Evolutionary conservation across 1,140 invertebrate species (phyloP).

Genomic region (Calosoma granatense): DNA sequence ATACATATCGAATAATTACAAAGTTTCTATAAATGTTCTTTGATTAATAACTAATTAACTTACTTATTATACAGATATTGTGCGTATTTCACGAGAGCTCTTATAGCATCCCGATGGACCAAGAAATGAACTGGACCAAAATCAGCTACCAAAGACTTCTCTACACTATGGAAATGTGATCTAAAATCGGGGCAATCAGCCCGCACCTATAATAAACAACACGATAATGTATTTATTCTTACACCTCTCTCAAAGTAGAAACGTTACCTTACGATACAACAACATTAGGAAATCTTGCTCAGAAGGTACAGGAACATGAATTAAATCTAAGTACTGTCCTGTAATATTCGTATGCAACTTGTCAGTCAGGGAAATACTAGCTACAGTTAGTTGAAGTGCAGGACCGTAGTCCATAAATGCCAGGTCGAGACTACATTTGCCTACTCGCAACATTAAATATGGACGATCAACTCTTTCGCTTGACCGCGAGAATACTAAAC

Average conservation of each 20-base stretch:
- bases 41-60: slow-evolving; percentile 18
- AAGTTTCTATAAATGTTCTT: neutral
- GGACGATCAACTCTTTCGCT: slow-evolving; percentile 56
- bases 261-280: slow-evolving; percentile 61
- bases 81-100: slow-evolving; percentile 55
- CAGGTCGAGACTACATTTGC: slow-evolving; percentile 58
- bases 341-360: slow-evolving; percentile 63
- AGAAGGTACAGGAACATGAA: slow-evolving; percentile 46
- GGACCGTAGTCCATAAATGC: slow-evolving; percentile 72
- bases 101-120: slow-evolving; percentile 61
- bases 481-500: slow-evolving; percentile 42
- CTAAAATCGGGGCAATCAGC: slow-evolving; percentile 76
- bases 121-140: slow-evolving; percentile 50
- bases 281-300: slow-evolving; percentile 56
- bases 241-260: slow-evolving; percentile 6
- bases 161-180: slow-evolving; percentile 68
- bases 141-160: slow-evolving; percentile 65
- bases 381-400: slow-evolving; percentile 62
- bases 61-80: slow-evolving; percentile 39
- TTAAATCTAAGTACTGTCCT: slow-evolving; percentile 67
- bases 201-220: slow-evolving; percentile 44
- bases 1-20: neutral
- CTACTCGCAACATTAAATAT: slow-evolving; percentile 64
- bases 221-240: slow-evolving; percentile 11
- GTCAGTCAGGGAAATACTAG: slow-evolving; percentile 63